These are phyloP conservation scores for Melangyna quadrimaculata DNA, from an alignment of 2,888 invertebrate genomes.

Conservation along the genomic window DNA sequence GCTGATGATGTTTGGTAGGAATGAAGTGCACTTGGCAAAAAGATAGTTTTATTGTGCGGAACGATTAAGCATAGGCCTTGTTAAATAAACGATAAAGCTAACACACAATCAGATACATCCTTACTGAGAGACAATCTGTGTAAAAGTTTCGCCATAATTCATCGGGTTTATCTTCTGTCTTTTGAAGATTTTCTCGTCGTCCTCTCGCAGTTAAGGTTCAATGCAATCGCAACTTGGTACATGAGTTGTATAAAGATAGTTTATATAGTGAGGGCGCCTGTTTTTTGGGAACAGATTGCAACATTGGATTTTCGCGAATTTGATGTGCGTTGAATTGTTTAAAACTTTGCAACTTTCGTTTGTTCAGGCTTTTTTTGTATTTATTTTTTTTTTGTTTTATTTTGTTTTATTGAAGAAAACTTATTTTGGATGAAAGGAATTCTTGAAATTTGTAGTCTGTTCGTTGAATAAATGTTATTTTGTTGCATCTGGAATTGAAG, in stretches of 20 bases:
- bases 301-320: conserved; percentile 56
- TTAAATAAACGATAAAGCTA: not conserved
- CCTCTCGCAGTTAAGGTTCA: conserved; percentile 50
- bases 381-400: conserved; percentile 14
- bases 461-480: conserved; percentile 35
- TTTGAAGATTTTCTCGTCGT: conserved; percentile 44
- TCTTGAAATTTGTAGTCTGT: conserved; percentile 57
- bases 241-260: not conserved
- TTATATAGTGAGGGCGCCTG: not conserved
- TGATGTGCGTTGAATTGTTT: conserved; percentile 54
- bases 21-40: conserved; percentile 3
- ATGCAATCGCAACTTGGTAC: conserved; percentile 26
- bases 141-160: conserved; percentile 68
- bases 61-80: conserved; percentile 51
- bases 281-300: conserved; percentile 58
- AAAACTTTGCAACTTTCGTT: conserved; percentile 49
- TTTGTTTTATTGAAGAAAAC: conserved; percentile 33
- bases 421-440: conserved; percentile 59
- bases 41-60: conserved; percentile 23
- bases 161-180: conserved; percentile 56
- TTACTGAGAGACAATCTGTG: conserved; percentile 56
- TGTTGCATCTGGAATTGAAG: conserved; percentile 69
- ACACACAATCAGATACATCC: conserved; percentile 12
- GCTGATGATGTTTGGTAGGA: not conserved
- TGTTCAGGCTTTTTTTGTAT: conserved; percentile 6